phyloP scores from a whole-genome alignment of 2,113 vertebrate genomes.

The Pterophyllum scalare region DNA sequence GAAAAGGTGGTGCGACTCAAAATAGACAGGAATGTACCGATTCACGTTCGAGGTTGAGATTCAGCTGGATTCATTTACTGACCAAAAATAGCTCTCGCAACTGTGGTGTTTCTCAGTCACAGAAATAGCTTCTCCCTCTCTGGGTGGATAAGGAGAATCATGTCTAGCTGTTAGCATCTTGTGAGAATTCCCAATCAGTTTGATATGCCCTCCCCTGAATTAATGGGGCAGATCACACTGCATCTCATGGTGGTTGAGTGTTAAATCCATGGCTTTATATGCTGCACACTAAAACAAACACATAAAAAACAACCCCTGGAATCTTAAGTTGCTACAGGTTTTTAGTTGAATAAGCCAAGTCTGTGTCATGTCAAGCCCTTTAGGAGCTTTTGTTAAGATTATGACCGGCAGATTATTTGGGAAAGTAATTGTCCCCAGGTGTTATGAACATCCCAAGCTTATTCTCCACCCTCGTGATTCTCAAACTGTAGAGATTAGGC shows the following conservation, averaged over 20 bases:
- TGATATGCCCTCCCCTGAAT: conserved; percentile 58
- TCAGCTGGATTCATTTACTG: conserved; percentile 44
- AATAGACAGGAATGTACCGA: conserved; percentile 28
- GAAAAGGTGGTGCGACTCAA: conserved; percentile 26
- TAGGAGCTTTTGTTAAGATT: conserved; percentile 52
- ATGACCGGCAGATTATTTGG: conserved; percentile 62
- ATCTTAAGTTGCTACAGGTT: not conserved
- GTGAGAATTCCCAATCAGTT: conserved; percentile 57
- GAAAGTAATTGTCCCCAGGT: conserved; percentile 65
- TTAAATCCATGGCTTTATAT: conserved; percentile 12
- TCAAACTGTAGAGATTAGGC: conserved; percentile 69
- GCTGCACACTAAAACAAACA: not conserved
- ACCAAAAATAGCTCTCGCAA: conserved; percentile 49
- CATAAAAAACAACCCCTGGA: not conserved
- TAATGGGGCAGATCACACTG: conserved; percentile 62
- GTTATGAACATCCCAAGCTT: conserved; percentile 60
- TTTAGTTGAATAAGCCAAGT: conserved; percentile 16
- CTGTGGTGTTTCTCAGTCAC: conserved; percentile 44
- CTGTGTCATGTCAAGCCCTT: conserved; percentile 10
- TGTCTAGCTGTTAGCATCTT: conserved; percentile 33
- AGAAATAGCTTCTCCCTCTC: conserved; percentile 49
- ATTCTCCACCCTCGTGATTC: conserved; percentile 66
- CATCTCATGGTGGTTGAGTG: conserved; percentile 28
- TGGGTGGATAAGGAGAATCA: conserved; percentile 50
- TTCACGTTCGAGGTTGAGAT: conserved; percentile 49